Conservation (phyloP, 2,888 invertebrate species). For the Meteorus cinctellus region DNA sequence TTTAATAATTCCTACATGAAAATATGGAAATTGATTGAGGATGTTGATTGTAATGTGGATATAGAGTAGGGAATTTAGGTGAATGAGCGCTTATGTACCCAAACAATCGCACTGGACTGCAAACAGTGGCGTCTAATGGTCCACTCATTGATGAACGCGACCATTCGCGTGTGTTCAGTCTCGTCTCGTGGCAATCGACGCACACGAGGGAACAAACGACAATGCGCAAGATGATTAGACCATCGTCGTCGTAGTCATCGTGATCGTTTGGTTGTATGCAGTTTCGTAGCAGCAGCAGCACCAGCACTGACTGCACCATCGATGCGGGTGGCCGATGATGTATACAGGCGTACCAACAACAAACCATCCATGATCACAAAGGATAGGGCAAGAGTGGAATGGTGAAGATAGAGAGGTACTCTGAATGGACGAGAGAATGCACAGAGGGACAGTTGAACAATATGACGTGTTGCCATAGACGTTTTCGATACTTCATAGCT, state of each 20-base stretch:
- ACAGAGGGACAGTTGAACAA: constrained; percentile 55
- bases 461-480: constrained; percentile 38
- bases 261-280: constrained; percentile 13
- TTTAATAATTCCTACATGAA: neutral
- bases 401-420: constrained; percentile 4
- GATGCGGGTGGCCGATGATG: constrained; percentile 33
- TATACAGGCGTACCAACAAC: constrained; percentile 38
- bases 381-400: constrained; percentile 11
- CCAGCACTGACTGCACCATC: constrained; percentile 32
- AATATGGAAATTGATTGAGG: neutral
- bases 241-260: constrained; percentile 50
- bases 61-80: constrained; percentile 21
- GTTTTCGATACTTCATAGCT: constrained; percentile 42
- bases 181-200: constrained; percentile 35
- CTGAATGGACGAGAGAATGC: constrained; percentile 48
- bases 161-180: constrained; percentile 27
- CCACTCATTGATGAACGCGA: constrained; percentile 57
- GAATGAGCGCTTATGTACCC: constrained; percentile 29
- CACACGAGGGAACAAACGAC: constrained; percentile 52
- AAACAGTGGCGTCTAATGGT: constrained; percentile 64
- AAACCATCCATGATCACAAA: constrained; percentile 2
- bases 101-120: constrained; percentile 47
- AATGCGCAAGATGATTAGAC: constrained; percentile 65
- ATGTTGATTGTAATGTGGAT: constrained; percentile 7
- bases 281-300: neutral